A percentile compares a stretch with the other conserved stretches of the same genome.
Evolutionary conservation across 2,888 invertebrate species (phyloP).

Genomic region (Agrochola lota): DNA sequence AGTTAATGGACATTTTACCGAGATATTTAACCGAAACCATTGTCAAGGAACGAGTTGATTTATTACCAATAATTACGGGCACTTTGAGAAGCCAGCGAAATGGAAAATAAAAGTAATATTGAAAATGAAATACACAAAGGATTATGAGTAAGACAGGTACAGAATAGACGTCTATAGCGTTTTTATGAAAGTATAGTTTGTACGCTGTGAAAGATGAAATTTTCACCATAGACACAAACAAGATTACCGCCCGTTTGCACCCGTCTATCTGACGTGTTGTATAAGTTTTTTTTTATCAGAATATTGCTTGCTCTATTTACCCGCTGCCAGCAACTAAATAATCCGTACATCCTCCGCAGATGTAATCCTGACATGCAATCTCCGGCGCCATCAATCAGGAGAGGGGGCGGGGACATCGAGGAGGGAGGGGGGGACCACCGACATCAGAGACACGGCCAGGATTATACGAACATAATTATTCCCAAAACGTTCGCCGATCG

Average conservation of each 20-base stretch:
- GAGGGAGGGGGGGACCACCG: constrained; percentile 42
- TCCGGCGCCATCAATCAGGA: constrained; percentile 87
- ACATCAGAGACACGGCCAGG: constrained; percentile 70
- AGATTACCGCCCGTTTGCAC: constrained; percentile 67
- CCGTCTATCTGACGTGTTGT: constrained; percentile 66
- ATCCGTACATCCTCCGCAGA: constrained; percentile 87
- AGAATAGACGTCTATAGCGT: constrained; percentile 8
- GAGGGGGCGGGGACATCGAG: constrained; percentile 64
- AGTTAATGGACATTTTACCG: constrained; percentile 47
- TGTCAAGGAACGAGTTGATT: constrained; percentile 38
- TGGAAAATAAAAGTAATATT: constrained; percentile 27
- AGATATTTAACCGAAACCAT: constrained; percentile 22
- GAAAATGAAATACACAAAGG: constrained; percentile 24
- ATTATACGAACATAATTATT: constrained; percentile 75
- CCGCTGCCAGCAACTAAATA: constrained; percentile 84
- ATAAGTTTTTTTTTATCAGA: constrained; percentile 74
- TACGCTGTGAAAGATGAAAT: constrained; percentile 58
- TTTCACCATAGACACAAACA: constrained; percentile 67
- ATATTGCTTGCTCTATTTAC: constrained; percentile 82
- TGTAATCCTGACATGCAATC: constrained; percentile 90
- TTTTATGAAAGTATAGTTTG: constrained; percentile 36
- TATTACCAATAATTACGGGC: constrained; percentile 13
- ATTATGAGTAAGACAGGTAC: constrained; percentile 3
- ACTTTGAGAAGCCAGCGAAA: constrained; percentile 13
- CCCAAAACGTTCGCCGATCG: constrained; percentile 72